phyloP scores from a whole-genome alignment of 2,797 vertebrate genomes.

The Heteromormyrus szaboi region DNA sequence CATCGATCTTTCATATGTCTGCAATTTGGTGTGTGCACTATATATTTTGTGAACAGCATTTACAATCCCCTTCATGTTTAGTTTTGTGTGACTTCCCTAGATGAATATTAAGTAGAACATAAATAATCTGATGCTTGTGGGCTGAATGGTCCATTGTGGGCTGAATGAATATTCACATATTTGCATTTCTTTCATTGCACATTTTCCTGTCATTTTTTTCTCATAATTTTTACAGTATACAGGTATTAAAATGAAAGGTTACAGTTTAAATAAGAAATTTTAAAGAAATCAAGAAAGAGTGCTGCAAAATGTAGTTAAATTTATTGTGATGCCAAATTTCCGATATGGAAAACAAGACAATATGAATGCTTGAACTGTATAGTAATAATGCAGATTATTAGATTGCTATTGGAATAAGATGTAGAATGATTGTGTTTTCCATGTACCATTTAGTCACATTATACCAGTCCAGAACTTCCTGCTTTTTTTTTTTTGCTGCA shows the following conservation, averaged over 20 bases:
- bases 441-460: not conserved
- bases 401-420: not conserved
- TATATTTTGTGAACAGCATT: not conserved
- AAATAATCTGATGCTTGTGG: not conserved
- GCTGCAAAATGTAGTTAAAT: not conserved
- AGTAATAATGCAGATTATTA: not conserved
- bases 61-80: not conserved
- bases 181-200: not conserved
- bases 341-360: not conserved
- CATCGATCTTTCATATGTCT: not conserved
- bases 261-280: not conserved
- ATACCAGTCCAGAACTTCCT: not conserved
- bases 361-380: not conserved
- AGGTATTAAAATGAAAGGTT: not conserved
- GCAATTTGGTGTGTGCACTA: not conserved
- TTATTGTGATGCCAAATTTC: not conserved
- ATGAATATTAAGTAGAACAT: not conserved
- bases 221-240: not conserved
- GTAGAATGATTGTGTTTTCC: not conserved
- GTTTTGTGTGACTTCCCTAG: not conserved
- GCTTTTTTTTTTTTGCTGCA: not conserved
- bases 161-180: not conserved
- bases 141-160: not conserved
- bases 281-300: not conserved
- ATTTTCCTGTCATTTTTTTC: not conserved